These are phyloP conservation scores for Mus spretus DNA, from an alignment of 2,797 vertebrate species.

Conservation along the genomic window DNA sequence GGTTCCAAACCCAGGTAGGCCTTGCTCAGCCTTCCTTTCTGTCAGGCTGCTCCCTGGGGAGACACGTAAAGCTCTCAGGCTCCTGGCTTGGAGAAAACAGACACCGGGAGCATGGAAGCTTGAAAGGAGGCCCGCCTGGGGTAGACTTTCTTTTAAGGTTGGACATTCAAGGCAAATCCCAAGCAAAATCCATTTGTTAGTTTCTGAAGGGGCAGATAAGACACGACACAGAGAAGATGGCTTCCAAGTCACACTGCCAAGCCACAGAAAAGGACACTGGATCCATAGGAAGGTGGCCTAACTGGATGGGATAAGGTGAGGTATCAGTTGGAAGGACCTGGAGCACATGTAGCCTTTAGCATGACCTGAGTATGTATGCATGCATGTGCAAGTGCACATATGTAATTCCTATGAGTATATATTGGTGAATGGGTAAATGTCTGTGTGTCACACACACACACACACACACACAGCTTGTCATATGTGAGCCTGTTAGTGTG, in stretches of 20 bases:
- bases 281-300: background rate
- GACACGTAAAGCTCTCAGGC: rapidly evolving
- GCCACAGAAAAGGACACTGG: no score
- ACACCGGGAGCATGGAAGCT: background rate
- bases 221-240: background rate
- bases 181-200: background rate
- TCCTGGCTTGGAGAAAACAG: background rate
- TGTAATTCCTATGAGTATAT: no score
- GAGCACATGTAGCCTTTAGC: background rate
- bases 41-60: rapidly evolving
- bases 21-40: background rate
- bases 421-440: rapidly evolving
- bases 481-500: no score
- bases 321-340: background rate
- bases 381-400: background rate
- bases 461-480: no score
- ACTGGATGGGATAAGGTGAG: rapidly evolving
- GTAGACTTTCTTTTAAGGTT: background rate
- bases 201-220: background rate
- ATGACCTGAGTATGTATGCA: background rate
- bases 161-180: background rate
- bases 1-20: rapidly evolving
- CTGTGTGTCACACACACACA: rapidly evolving
- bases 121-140: background rate
- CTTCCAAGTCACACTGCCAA: background rate